Evolutionary conservation across 2,888 invertebrate species (phyloP).

Genomic region (Allygus modestus): DNA sequence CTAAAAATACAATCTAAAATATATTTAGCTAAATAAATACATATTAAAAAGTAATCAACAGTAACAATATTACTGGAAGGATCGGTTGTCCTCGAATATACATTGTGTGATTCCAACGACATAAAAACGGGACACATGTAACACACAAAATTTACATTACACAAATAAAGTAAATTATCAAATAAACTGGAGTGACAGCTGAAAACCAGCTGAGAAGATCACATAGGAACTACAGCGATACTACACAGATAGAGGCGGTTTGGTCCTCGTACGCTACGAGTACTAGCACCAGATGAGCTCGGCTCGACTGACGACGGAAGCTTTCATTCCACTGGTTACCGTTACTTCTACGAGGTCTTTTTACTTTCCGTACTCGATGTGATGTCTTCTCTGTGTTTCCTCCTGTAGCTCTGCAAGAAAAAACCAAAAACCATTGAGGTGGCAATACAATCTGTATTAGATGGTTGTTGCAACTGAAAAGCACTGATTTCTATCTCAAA

Average conservation of each 20-base stretch:
- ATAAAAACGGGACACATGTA: not conserved
- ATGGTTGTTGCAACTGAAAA: too few relatives aligned
- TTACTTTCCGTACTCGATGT: conserved; percentile 28
- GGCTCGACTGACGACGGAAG: not conserved
- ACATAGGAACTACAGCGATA: conserved; percentile 37
- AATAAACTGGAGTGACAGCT: conserved; percentile 9
- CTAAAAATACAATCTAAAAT: conserved; percentile 8
- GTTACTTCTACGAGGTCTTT: conserved; percentile 17
- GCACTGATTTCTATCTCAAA: too few relatives aligned
- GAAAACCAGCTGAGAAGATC: conserved; percentile 21
- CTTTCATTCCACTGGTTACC: not conserved
- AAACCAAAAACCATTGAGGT: not conserved
- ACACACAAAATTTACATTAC: not conserved
- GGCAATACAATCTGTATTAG: too few relatives aligned
- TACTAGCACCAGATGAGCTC: not conserved
- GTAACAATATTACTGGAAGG: not conserved
- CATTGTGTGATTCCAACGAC: not conserved
- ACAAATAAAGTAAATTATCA: not conserved
- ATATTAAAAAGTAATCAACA: conserved; percentile 10
- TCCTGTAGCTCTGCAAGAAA: conserved; percentile 36
- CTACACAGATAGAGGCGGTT: conserved; percentile 18
- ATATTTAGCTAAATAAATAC: conserved; percentile 20
- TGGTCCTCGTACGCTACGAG: not conserved
- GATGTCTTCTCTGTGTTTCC: conserved; percentile 26
- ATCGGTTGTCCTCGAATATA: not conserved